A percentile compares a stretch with the other conserved stretches of the same genome.
These are phyloP conservation scores for Mormyrus lacerda DNA, from an alignment of 2,113 vertebrate species.

Conservation along the genomic window DNA sequence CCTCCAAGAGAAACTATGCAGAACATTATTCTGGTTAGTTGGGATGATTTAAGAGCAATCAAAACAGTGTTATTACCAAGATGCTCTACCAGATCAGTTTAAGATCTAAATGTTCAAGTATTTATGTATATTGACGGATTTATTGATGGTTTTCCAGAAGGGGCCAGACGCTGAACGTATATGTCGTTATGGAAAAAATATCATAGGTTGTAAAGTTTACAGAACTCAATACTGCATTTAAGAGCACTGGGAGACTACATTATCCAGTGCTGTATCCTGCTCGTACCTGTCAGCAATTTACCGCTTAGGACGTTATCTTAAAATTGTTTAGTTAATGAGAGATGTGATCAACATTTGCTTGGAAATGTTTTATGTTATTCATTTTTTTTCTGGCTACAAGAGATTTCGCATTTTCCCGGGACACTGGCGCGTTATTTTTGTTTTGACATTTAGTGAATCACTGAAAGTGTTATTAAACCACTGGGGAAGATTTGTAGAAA, in stretches of 20 bases:
- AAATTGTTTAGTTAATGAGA: background rate
- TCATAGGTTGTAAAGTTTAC: slow-evolving; percentile 2
- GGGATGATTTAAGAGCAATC: background rate
- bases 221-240: background rate
- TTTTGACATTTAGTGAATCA: background rate
- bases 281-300: too few relatives aligned
- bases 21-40: background rate
- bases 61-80: background rate
- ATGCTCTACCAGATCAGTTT: background rate
- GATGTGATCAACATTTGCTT: background rate
- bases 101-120: background rate
- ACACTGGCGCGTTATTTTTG: background rate
- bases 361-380: background rate
- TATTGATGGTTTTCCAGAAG: background rate
- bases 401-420: background rate
- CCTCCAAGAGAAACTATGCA: background rate
- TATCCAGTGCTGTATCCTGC: background rate
- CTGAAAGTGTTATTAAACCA: background rate
- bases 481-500: background rate
- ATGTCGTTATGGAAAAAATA: background rate
- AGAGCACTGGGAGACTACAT: background rate
- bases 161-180: background rate
- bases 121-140: background rate
- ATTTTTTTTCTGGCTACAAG: background rate
- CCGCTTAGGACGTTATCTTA: background rate